Conservation (phyloP, 2,888 invertebrate species). For the Trissolcus japonicus region DNA sequence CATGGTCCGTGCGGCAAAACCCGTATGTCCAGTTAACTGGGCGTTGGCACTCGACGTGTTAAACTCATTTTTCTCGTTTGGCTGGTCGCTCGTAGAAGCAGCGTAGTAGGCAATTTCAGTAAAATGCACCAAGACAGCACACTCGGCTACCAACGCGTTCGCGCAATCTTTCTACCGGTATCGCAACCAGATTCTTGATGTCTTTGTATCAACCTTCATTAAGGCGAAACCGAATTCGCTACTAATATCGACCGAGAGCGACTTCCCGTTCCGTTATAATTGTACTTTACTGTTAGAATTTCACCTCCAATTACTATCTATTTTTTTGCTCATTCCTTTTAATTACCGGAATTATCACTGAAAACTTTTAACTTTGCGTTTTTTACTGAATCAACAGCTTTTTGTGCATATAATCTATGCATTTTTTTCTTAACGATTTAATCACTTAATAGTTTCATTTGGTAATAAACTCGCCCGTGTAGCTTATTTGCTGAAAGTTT, state of each 20-base stretch:
- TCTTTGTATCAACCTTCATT: conserved; percentile 41
- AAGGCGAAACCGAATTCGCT: conserved; percentile 15
- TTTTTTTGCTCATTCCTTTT: too few relatives aligned
- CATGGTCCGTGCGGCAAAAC: conserved; percentile 55
- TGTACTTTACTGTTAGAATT: conserved; percentile 1
- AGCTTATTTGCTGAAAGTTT: conserved; percentile 14
- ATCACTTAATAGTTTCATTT: conserved; percentile 14
- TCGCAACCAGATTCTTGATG: conserved; percentile 39
- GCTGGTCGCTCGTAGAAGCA: conserved; percentile 48
- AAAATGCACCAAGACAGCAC: conserved; percentile 43
- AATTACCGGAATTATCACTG: too few relatives aligned
- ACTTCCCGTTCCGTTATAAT: neutral
- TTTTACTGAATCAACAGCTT: too few relatives aligned
- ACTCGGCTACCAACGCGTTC: conserved; percentile 39
- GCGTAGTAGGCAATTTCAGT: conserved; percentile 50
- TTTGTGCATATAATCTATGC: too few relatives aligned
- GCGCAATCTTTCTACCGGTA: conserved; percentile 31
- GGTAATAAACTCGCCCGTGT: neutral
- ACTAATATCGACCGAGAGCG: conserved; percentile 30
- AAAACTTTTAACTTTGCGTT: too few relatives aligned
- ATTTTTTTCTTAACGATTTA: conserved; percentile 5
- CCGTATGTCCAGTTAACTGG: conserved; percentile 62
- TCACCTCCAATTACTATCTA: neutral
- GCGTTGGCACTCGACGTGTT: conserved; percentile 61
- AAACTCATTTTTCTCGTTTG: conserved; percentile 58